These are phyloP conservation scores for Tupaia tana DNA, from an alignment of 2,113 vertebrate species.

Conservation along the genomic window DNA sequence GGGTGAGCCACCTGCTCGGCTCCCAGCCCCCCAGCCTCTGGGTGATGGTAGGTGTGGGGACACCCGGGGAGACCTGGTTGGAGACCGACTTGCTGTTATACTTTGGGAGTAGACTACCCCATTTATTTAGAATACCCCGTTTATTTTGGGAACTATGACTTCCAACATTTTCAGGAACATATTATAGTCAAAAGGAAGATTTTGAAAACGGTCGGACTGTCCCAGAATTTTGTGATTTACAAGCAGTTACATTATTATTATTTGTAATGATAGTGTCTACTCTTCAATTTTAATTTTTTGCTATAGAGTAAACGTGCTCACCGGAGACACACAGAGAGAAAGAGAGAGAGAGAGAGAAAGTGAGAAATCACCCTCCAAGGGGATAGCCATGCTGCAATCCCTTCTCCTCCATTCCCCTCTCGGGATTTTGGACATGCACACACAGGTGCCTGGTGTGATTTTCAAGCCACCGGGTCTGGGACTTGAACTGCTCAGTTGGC, in stretches of 20 bases:
- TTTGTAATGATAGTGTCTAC: too few relatives aligned
- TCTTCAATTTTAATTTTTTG: too few relatives aligned
- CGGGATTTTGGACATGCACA: too few relatives aligned
- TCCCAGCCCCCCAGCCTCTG: neutral
- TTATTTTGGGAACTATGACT: neutral
- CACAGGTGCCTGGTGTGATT: too few relatives aligned
- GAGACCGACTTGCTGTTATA: neutral
- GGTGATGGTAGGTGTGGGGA: neutral
- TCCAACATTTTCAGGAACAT: slow-evolving; percentile 12
- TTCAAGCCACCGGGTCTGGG: too few relatives aligned
- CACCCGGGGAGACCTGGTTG: neutral
- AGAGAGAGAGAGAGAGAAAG: too few relatives aligned
- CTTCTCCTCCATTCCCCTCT: too few relatives aligned
- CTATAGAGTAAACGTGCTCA: too few relatives aligned
- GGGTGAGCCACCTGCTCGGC: neutral
- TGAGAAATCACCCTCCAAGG: too few relatives aligned
- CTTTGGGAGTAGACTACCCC: neutral
- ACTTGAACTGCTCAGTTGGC: too few relatives aligned
- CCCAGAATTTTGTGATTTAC: neutral
- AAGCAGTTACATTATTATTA: neutral
- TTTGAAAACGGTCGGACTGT: neutral
- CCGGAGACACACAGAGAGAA: too few relatives aligned
- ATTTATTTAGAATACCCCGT: neutral
- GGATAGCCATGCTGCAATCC: too few relatives aligned
- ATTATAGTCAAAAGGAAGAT: slow-evolving; percentile 32